Percentiles rank a stretch among this genome's conserved stretches.
These are phyloP conservation scores for Lates calcarifer DNA, from an alignment of 2,113 vertebrate genomes.

Conservation along the genomic window DNA sequence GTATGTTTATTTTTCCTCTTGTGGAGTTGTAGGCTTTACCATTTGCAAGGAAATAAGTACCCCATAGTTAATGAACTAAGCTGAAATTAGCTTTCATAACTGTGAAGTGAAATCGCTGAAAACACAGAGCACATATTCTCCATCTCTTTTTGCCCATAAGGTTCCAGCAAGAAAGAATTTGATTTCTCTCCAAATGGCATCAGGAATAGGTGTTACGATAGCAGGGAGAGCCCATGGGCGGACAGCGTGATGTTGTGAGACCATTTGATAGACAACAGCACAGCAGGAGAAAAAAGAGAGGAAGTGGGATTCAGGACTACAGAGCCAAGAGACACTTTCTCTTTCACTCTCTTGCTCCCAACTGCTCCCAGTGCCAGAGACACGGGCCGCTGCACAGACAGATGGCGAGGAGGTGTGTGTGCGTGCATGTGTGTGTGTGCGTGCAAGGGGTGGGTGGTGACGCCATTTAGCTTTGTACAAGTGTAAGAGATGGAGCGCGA, in stretches of 20 bases:
- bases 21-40: constrained; percentile 43
- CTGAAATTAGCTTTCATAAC: constrained; percentile 33
- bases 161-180: neutral
- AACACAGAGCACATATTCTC: neutral
- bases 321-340: constrained; percentile 73
- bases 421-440: constrained; percentile 40
- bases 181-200: constrained; percentile 31
- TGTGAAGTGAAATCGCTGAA: constrained; percentile 24
- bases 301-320: constrained; percentile 62
- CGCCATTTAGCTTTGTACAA: constrained; percentile 69
- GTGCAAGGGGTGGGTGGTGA: constrained; percentile 58
- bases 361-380: constrained; percentile 77
- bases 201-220: constrained; percentile 22
- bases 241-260: constrained; percentile 56
- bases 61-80: constrained; percentile 51
- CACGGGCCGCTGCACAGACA: constrained; percentile 80
- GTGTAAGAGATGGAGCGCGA: constrained; percentile 55
- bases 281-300: constrained; percentile 57
- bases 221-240: constrained; percentile 38
- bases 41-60: constrained; percentile 22
- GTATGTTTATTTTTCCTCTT: constrained; percentile 56
- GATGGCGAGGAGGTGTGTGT: constrained; percentile 75
- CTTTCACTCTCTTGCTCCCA: constrained; percentile 70
- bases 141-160: neutral
- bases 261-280: constrained; percentile 69